phyloP scores from a whole-genome alignment of 2,113 vertebrate genomes.

The Aspiorhynchus laticeps region DNA sequence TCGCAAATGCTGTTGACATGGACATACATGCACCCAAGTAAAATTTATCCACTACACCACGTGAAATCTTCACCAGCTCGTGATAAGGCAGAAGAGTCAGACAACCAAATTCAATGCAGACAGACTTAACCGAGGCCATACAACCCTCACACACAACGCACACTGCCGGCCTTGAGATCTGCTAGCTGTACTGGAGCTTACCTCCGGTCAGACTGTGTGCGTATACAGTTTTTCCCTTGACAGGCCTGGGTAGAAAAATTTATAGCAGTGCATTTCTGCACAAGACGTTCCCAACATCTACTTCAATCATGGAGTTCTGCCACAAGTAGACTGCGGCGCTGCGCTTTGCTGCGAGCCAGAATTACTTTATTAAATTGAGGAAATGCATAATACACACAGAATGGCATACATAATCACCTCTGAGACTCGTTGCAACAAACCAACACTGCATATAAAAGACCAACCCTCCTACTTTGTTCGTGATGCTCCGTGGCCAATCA shows the following conservation, averaged over 20 bases:
- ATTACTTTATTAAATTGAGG: constrained; percentile 68
- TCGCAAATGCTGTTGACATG: background rate
- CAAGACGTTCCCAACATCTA: background rate
- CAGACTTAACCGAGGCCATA: constrained; percentile 7
- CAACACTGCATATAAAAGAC: constrained; percentile 70
- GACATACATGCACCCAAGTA: too few relatives aligned
- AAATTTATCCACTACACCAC: background rate
- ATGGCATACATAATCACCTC: constrained; percentile 75
- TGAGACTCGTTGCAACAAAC: constrained; percentile 71
- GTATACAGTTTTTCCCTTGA: background rate
- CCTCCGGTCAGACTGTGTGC: background rate
- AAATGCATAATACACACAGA: constrained; percentile 65
- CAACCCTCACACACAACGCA: background rate
- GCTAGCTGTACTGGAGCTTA: background rate
- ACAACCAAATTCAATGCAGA: background rate
- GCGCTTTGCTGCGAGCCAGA: constrained; percentile 47
- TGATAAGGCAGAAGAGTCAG: background rate
- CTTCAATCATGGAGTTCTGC: constrained; percentile 26
- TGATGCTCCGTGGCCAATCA: constrained; percentile 76
- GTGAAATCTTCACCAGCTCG: background rate
- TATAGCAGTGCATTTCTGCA: background rate
- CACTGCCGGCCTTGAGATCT: background rate
- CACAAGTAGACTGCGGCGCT: background rate
- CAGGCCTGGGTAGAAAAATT: constrained; percentile 1
- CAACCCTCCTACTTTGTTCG: constrained; percentile 73